Conservation (phyloP, 2,113 vertebrate species). For the Crypturellus undulatus region DNA sequence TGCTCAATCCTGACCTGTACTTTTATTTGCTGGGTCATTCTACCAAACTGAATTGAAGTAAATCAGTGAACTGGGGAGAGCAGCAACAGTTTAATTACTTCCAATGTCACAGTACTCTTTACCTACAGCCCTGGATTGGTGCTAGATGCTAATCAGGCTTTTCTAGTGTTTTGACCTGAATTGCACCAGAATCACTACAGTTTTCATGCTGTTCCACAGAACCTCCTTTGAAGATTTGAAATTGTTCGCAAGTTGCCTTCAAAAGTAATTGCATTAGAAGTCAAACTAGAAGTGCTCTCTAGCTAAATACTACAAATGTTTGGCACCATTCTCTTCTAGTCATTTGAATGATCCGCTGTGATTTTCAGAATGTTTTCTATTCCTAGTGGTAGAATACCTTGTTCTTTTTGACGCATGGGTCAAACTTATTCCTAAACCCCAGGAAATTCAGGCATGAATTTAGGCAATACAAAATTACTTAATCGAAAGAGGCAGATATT, state of each 20-base stretch:
- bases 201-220: neutral
- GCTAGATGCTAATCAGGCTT: neutral
- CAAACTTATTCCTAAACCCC: neutral
- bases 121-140: neutral
- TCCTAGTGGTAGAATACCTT: neutral
- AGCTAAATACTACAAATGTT: neutral
- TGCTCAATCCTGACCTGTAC: neutral
- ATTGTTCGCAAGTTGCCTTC: neutral
- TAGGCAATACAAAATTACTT: neutral
- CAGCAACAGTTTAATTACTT: neutral
- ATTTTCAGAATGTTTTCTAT: neutral
- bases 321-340: neutral
- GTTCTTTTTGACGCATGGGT: neutral
- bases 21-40: neutral
- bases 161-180: neutral
- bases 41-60: neutral
- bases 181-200: neutral
- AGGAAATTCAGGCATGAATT: neutral
- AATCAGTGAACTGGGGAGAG: neutral
- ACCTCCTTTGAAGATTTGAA: neutral
- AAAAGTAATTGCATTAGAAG: neutral
- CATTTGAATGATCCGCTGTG: neutral
- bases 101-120: neutral
- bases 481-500: constrained; percentile 23
- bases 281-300: neutral